A percentile compares a stretch with the other conserved stretches of the same genome.
Conservation (phyloP, 2,888 invertebrate genomes). For the Drosophila flavopinicola region DNA sequence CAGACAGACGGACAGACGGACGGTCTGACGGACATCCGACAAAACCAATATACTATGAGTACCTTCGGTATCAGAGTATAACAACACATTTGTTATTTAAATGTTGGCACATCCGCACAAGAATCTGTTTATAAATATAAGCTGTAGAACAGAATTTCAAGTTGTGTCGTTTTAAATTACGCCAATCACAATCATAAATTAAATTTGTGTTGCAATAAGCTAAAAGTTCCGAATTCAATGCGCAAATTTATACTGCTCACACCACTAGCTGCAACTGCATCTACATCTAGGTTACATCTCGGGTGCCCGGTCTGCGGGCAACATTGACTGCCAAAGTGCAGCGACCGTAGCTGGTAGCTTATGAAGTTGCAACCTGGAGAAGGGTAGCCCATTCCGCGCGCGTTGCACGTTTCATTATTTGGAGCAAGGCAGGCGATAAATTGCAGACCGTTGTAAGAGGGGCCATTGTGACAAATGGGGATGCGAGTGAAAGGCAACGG, state of each 20-base stretch:
- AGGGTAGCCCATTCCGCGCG: slow-evolving; percentile 47
- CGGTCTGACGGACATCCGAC: too few species aligned
- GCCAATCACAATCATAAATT: slow-evolving; percentile 71
- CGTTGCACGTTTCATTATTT: slow-evolving; percentile 47
- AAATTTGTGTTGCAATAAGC: slow-evolving; percentile 35
- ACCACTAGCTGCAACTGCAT: slow-evolving; percentile 14
- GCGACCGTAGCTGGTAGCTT: slow-evolving; percentile 48
- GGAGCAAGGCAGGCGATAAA: slow-evolving; percentile 57
- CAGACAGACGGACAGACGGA: too few species aligned
- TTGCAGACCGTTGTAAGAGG: slow-evolving; percentile 38
- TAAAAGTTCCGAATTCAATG: slow-evolving; percentile 47
- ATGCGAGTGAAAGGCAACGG: slow-evolving; percentile 61
- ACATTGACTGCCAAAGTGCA: slow-evolving; percentile 30
- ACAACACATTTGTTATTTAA: slow-evolving; percentile 2
- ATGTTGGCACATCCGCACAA: slow-evolving; percentile 5
- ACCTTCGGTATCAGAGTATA: not conserved
- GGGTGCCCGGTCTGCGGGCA: slow-evolving; percentile 17
- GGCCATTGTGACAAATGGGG: slow-evolving; percentile 65
- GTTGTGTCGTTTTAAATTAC: slow-evolving; percentile 36
- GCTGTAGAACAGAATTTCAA: slow-evolving; percentile 45
- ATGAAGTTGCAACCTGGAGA: slow-evolving; percentile 57
- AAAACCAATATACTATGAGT: too few species aligned
- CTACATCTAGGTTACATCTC: slow-evolving; percentile 17
- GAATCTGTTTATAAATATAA: slow-evolving; percentile 4
- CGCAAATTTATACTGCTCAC: slow-evolving; percentile 46